Evolutionary conservation across 1,140 invertebrate genomes (phyloP).

Genomic region (Apocrypta bakeri): DNA sequence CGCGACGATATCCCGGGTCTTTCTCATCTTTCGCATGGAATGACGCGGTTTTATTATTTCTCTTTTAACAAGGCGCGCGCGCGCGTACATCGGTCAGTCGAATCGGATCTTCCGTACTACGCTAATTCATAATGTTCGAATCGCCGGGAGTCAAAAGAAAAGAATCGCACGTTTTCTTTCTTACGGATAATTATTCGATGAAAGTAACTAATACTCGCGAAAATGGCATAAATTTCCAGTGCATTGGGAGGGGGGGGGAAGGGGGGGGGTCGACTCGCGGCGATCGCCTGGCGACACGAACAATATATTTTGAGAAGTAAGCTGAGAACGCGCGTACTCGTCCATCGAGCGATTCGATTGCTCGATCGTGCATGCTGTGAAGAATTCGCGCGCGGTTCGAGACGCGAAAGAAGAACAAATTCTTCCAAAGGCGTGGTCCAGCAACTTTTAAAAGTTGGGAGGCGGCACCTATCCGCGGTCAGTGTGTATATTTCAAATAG

Average conservation of each 20-base stretch:
- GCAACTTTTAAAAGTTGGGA: background rate
- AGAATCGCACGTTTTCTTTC: background rate
- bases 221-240: background rate
- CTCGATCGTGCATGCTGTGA: background rate
- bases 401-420: background rate
- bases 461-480: conserved; percentile 53
- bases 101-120: conserved; percentile 5
- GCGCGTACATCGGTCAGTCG: conserved; percentile 2
- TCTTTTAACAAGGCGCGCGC: conserved; percentile 9
- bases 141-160: background rate
- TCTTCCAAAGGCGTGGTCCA: background rate
- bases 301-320: background rate
- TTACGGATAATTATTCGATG: too few species aligned
- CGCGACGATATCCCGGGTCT: background rate
- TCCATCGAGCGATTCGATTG: conserved; percentile 36
- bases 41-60: conserved; percentile 45
- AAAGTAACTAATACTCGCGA: background rate
- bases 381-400: background rate
- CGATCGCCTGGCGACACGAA: background rate
- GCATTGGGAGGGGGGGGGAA: too few species aligned
- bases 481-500: conserved; percentile 44
- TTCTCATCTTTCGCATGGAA: conserved; percentile 37
- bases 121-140: background rate
- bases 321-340: background rate
- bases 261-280: background rate